These are phyloP conservation scores for Haliclona indistincta DNA, from an alignment of 37 sponge, comb jelly and placozoan genomes.

Conservation along the genomic window DNA sequence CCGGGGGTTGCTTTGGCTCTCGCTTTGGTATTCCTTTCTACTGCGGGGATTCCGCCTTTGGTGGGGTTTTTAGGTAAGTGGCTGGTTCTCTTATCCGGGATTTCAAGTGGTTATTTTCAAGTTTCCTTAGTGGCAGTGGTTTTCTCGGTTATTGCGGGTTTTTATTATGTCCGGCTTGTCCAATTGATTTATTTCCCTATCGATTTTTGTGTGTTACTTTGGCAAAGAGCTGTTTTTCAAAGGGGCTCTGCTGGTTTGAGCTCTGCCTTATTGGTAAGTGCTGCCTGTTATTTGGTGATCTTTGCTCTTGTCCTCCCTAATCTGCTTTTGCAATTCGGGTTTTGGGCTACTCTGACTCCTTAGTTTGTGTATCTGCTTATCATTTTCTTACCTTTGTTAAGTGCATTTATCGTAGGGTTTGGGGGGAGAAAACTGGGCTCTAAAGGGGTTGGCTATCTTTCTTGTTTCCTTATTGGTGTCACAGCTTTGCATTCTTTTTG, in stretches of 20 bases:
- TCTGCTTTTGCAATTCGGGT: constrained; percentile 59
- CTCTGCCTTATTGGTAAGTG: constrained; percentile 42
- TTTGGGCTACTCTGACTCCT: constrained; percentile 57
- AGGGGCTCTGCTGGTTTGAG: constrained; percentile 24
- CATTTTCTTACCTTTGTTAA: constrained; percentile 70
- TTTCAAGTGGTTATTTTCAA: constrained; percentile 75
- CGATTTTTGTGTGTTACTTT: constrained; percentile 60
- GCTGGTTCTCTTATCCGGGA: constrained; percentile 59
- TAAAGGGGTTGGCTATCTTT: constrained; percentile 48
- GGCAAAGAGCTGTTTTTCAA: constrained; percentile 41
- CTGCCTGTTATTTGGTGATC: constrained; percentile 54
- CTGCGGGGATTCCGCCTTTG: constrained; percentile 72
- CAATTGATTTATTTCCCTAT: constrained; percentile 79
- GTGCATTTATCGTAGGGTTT: constrained; percentile 68
- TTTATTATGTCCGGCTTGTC: constrained; percentile 84
- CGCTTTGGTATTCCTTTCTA: constrained; percentile 62
- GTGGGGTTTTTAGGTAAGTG: constrained; percentile 77
- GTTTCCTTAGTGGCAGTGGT: constrained; percentile 52
- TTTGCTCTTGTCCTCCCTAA: constrained; percentile 57
- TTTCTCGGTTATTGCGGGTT: constrained; percentile 71
- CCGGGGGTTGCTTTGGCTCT: constrained; percentile 61
- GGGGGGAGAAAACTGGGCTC: constrained; percentile 68
- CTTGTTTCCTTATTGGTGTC: constrained; percentile 49
- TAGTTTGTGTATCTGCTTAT: constrained; percentile 78
- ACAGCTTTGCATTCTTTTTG: constrained; percentile 42